These are phyloP conservation scores for Seladonia tumulorum DNA, from an alignment of 2,888 invertebrate genomes.

Conservation along the genomic window DNA sequence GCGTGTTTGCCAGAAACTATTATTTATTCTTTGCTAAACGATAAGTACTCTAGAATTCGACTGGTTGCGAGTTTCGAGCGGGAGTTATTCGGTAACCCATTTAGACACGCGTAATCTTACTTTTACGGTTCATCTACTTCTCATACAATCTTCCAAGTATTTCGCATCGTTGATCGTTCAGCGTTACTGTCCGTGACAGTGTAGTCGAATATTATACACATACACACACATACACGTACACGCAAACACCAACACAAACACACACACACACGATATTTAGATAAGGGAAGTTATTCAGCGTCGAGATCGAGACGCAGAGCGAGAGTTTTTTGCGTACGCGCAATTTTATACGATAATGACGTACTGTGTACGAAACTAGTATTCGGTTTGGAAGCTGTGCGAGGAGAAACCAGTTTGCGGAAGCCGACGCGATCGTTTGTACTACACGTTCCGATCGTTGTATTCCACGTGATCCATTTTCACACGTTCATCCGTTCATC, in stretches of 20 bases:
- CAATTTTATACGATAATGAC: slow-evolving; percentile 34
- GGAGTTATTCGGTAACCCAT: slow-evolving; percentile 29
- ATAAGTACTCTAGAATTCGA: slow-evolving; percentile 35
- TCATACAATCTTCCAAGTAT: slow-evolving; percentile 31
- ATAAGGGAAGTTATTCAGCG: slow-evolving; percentile 21
- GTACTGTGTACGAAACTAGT: slow-evolving; percentile 50
- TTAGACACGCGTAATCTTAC: slow-evolving; percentile 17
- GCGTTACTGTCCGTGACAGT: slow-evolving; percentile 27
- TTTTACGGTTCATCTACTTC: slow-evolving; percentile 14
- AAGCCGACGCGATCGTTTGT: slow-evolving; percentile 35
- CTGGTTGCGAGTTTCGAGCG: slow-evolving; percentile 7
- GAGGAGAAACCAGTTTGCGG: slow-evolving; percentile 23
- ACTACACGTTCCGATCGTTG: neutral
- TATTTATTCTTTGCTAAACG: slow-evolving; percentile 34
- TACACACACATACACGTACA: neutral
- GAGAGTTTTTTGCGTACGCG: slow-evolving; percentile 18
- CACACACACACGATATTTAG: neutral
- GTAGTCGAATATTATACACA: slow-evolving; percentile 8
- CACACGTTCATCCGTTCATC: slow-evolving; percentile 10
- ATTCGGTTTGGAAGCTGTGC: slow-evolving; percentile 44
- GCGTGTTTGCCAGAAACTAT: slow-evolving; percentile 16
- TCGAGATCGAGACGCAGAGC: slow-evolving; percentile 4
- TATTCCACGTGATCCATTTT: slow-evolving; percentile 33
- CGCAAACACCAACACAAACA: too few species aligned
- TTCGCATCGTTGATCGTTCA: slow-evolving; percentile 42